phyloP scores from a whole-genome alignment of 2,888 invertebrate genomes.

The Microplitis manilae region DNA sequence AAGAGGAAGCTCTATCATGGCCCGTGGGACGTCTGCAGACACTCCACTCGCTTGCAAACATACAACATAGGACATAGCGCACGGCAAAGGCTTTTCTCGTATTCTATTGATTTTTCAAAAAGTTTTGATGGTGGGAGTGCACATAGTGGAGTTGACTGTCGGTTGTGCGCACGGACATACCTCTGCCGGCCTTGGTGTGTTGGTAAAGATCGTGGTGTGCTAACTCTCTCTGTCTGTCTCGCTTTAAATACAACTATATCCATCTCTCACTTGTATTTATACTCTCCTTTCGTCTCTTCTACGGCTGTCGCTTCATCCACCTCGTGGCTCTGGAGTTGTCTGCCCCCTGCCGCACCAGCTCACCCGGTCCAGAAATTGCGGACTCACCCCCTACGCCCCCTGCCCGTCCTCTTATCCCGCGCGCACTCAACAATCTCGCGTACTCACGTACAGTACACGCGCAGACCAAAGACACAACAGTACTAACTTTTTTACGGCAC shows the following conservation, averaged over 20 bases:
- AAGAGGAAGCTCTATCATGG: constrained; percentile 34
- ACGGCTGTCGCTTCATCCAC: constrained; percentile 41
- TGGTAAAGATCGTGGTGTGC: constrained; percentile 47
- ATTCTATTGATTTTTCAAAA: constrained; percentile 80
- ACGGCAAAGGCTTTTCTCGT: constrained; percentile 72
- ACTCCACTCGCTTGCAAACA: constrained; percentile 54
- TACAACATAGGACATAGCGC: constrained; percentile 33
- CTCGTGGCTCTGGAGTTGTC: constrained; percentile 19
- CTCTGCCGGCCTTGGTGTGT: constrained; percentile 46
- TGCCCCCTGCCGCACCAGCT: constrained; percentile 37
- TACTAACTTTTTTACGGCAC: constrained; percentile 18
- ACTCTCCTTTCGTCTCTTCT: constrained; percentile 40
- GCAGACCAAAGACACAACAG: constrained; percentile 30
- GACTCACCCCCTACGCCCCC: constrained; percentile 32
- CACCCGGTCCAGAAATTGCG: constrained; percentile 41
- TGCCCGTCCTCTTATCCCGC: constrained; percentile 45
- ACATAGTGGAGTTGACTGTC: constrained; percentile 51
- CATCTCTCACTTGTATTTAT: constrained; percentile 30
- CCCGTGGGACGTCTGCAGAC: constrained; percentile 45
- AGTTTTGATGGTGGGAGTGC: constrained; percentile 70
- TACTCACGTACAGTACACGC: constrained; percentile 41
- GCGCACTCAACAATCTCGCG: constrained; percentile 40
- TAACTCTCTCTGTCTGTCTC: constrained; percentile 25
- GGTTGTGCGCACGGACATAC: constrained; percentile 56
- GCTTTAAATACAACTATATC: not conserved